These are phyloP conservation scores for Stegodyphus dumicola DNA, from an alignment of 1,140 invertebrate genomes.

Conservation along the genomic window DNA sequence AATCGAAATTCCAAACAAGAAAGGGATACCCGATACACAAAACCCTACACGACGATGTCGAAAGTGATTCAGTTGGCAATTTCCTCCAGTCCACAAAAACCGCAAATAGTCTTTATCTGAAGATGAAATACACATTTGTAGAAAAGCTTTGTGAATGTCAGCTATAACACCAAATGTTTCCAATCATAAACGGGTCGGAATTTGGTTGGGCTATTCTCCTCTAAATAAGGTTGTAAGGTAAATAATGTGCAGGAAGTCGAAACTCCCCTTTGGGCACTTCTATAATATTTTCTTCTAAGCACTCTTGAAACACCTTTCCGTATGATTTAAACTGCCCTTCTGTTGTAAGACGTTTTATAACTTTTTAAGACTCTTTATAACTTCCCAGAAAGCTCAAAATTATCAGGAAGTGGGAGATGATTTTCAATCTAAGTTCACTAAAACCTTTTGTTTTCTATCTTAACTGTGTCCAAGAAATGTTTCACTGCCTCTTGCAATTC, in stretches of 20 bases:
- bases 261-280: conserved; percentile 62
- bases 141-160: conserved; percentile 61
- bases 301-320: conserved; percentile 65
- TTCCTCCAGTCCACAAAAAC: conserved; percentile 28
- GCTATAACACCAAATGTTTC: conserved; percentile 27
- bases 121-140: conserved; percentile 38
- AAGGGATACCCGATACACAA: conserved; percentile 15
- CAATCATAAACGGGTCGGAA: conserved; percentile 51
- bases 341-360: conserved; percentile 50
- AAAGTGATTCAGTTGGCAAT: conserved; percentile 5
- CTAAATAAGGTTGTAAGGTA: conserved; percentile 64
- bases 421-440: conserved; percentile 65
- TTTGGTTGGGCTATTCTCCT: conserved; percentile 52
- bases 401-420: conserved; percentile 62
- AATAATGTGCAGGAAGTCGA: conserved; percentile 63
- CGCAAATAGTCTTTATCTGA: conserved; percentile 29
- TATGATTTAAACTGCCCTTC: conserved; percentile 64
- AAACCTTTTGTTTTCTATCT: conserved; percentile 64
- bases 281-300: conserved; percentile 64
- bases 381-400: conserved; percentile 62
- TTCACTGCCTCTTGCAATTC: conserved; percentile 62
- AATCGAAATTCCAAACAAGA: conserved; percentile 15
- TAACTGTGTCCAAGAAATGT: conserved; percentile 65
- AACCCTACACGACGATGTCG: conserved; percentile 21
- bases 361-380: conserved; percentile 55